Evolutionary conservation across 2,797 vertebrate species (phyloP).

Genomic region (Rhodeus uyekii): DNA sequence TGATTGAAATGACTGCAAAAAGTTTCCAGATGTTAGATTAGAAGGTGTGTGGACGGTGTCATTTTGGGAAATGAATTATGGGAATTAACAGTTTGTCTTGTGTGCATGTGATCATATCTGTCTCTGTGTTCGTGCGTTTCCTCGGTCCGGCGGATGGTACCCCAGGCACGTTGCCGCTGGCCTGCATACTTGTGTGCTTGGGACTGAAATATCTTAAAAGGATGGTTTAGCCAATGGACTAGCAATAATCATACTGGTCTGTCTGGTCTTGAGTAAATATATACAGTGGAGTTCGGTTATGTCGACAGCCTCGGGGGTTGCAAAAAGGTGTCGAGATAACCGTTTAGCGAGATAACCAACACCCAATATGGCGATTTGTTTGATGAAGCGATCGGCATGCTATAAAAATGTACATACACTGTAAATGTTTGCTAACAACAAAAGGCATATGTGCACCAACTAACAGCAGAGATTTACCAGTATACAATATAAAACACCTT

Average conservation of each 20-base stretch:
- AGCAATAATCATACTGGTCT: not conserved
- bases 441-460: too few relatives aligned
- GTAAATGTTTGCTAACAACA: too few relatives aligned
- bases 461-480: too few relatives aligned
- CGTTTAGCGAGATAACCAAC: too few relatives aligned
- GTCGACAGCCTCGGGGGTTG: too few relatives aligned
- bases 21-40: slow-evolving; percentile 78
- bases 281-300: too few relatives aligned
- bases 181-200: slow-evolving; percentile 37
- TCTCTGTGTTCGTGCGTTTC: slow-evolving; percentile 12
- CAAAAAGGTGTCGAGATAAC: too few relatives aligned
- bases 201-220: slow-evolving; percentile 14
- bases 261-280: not conserved
- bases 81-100: slow-evolving; percentile 18
- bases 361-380: too few relatives aligned
- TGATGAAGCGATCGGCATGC: too few relatives aligned
- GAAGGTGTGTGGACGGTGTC: slow-evolving; percentile 63
- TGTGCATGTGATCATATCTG: not conserved
- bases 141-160: slow-evolving; percentile 40
- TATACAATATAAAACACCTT: too few relatives aligned
- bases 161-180: slow-evolving; percentile 48
- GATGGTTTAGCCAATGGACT: not conserved
- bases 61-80: slow-evolving; percentile 63
- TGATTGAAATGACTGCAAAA: slow-evolving; percentile 61
- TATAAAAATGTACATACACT: too few relatives aligned